Conservation (phyloP, 1,140 invertebrate species). For the Chymomyza costata region DNA sequence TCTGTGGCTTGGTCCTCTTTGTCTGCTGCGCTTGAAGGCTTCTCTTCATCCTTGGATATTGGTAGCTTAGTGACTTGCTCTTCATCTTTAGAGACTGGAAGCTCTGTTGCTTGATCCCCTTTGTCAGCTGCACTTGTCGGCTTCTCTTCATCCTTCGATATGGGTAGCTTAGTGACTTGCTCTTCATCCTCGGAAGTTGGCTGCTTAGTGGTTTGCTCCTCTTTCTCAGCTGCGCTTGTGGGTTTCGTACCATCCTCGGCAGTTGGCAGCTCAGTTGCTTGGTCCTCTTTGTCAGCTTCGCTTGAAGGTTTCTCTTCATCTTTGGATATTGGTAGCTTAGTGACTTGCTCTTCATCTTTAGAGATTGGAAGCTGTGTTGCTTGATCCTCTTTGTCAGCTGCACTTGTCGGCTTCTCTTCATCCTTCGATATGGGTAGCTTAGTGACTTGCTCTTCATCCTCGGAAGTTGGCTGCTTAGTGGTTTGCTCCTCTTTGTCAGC, state of each 20-base stretch:
- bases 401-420: conserved; percentile 17
- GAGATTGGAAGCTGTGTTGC: not conserved
- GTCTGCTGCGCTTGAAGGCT: not conserved
- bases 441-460: too few relatives aligned
- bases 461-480: not conserved
- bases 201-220: not conserved
- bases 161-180: not conserved
- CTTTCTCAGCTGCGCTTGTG: conserved; percentile 22
- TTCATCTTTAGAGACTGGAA: not conserved
- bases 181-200: conserved; percentile 2
- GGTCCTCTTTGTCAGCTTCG: conserved; percentile 9
- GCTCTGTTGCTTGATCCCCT: not conserved
- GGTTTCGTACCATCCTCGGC: conserved; percentile 7
- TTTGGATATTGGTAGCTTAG: conserved; percentile 12
- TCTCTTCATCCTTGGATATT: conserved; percentile 6
- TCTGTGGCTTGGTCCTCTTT: conserved; percentile 1
- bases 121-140: not conserved
- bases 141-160: not conserved
- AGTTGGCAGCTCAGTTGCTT: conserved; percentile 14
- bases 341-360: too few relatives aligned
- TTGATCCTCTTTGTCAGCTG: conserved; percentile 9
- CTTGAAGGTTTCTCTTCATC: conserved; percentile 5
- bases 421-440: not conserved
- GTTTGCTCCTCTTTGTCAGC: too few relatives aligned
- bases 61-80: conserved; percentile 1